Evolutionary conservation across 2,888 invertebrate species (phyloP).

Genomic region (Odontomyia ornata): DNA sequence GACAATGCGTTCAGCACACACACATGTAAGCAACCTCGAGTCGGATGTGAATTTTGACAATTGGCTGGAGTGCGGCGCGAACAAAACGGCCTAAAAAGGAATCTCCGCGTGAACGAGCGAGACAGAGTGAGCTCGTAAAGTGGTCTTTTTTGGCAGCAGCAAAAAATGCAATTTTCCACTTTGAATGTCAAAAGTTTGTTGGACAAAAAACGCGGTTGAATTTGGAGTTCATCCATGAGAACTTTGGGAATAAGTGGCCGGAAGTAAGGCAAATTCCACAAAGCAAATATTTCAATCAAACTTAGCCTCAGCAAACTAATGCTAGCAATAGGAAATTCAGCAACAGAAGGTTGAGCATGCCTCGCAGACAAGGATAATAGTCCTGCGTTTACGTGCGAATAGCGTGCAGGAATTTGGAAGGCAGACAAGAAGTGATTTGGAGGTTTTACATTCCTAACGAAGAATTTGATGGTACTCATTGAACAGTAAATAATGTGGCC

Average conservation of each 20-base stretch:
- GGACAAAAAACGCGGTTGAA: constrained; percentile 17
- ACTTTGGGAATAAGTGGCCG: background rate
- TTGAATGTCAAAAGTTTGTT: constrained; percentile 37
- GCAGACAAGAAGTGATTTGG: background rate
- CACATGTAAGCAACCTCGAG: background rate
- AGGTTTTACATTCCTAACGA: too few relatives aligned
- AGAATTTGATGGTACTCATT: too few relatives aligned
- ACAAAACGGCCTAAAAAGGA: background rate
- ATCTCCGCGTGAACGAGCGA: background rate
- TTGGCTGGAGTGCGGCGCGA: background rate
- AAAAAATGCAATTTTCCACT: constrained; percentile 41
- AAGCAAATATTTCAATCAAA: background rate
- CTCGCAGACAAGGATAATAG: too few relatives aligned
- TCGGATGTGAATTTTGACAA: constrained; percentile 38
- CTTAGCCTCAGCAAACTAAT: background rate
- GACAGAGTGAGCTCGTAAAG: background rate
- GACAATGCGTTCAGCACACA: background rate
- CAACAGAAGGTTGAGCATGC: background rate
- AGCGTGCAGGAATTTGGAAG: background rate
- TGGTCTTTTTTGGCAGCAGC: background rate
- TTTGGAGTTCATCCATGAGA: background rate
- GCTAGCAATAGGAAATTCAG: background rate
- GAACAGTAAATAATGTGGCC: constrained; percentile 21
- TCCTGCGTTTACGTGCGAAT: background rate
- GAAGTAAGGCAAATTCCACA: constrained; percentile 20